Percentiles rank a stretch among this genome's conserved stretches.
Evolutionary conservation across 2,888 invertebrate species (phyloP).

Genomic region (Oxycera nigricornis): DNA sequence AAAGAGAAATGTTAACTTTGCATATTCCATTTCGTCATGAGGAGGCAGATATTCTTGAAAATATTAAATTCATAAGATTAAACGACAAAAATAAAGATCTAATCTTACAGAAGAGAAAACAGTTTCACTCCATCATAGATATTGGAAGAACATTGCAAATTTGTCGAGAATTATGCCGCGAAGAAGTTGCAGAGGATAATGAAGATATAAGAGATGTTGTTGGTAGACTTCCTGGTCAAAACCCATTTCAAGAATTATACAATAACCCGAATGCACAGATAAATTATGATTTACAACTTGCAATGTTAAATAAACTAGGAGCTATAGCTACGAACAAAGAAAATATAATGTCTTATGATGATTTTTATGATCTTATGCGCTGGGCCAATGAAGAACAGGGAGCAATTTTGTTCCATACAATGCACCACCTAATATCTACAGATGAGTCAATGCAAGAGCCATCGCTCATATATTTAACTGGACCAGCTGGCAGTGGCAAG

Average conservation of each 20-base stretch:
- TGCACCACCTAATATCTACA: neutral
- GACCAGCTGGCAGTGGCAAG: neutral
- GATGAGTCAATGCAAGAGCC: neutral
- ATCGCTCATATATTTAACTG: neutral
- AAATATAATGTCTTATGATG: neutral
- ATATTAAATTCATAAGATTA: neutral
- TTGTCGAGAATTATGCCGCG: conserved; percentile 47
- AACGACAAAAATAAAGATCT: neutral
- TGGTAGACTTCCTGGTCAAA: conserved; percentile 8
- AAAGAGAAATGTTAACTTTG: conserved; percentile 50
- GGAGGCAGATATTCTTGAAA: neutral
- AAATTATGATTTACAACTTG: conserved; percentile 10
- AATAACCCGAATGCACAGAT: conserved; percentile 18
- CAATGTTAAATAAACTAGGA: neutral
- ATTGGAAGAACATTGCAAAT: conserved; percentile 52
- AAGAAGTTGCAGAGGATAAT: conserved; percentile 34
- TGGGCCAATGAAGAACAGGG: neutral
- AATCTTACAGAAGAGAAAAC: conserved; percentile 17
- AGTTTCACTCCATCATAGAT: conserved; percentile 55
- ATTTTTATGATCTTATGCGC: neutral
- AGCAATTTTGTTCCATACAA: neutral
- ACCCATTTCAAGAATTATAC: conserved; percentile 24
- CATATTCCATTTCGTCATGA: neutral
- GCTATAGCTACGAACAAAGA: conserved; percentile 20
- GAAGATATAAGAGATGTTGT: conserved; percentile 9